These are phyloP conservation scores for Lethenteron camtschaticum DNA, from an alignment of 2,113 vertebrate species.

Conservation along the genomic window DNA sequence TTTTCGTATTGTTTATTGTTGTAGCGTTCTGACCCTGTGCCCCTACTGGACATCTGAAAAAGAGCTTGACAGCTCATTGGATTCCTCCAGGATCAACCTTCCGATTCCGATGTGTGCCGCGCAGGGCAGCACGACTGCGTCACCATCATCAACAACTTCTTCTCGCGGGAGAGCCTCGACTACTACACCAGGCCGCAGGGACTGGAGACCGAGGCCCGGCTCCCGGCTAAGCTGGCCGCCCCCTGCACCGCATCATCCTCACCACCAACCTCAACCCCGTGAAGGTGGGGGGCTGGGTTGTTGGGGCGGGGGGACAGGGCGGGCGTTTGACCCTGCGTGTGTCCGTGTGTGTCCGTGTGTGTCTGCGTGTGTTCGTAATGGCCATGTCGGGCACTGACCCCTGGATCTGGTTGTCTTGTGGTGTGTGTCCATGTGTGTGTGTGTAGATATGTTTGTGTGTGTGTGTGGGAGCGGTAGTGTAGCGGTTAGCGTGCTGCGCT, in stretches of 20 bases:
- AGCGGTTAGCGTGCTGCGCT: too few species aligned
- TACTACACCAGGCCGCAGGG: conserved; percentile 84
- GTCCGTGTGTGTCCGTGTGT: not conserved
- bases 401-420: too few species aligned
- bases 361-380: not conserved
- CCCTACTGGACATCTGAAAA: too few species aligned
- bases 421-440: too few species aligned
- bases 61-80: too few species aligned
- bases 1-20: too few species aligned
- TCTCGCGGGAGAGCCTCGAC: conserved; percentile 64
- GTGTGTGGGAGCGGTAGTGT: too few species aligned
- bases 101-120: too few species aligned
- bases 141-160: conserved; percentile 93
- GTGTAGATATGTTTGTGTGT: too few species aligned
- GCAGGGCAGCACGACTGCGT: conserved; percentile 91
- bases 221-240: conserved; percentile 58
- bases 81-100: too few species aligned
- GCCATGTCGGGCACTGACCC: not conserved
- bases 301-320: not conserved
- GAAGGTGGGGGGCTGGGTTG: conserved; percentile 33
- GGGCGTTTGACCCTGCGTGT: not conserved
- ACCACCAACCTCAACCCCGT: conserved; percentile 83
- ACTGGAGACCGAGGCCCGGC: conserved; percentile 70
- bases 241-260: conserved; percentile 85
- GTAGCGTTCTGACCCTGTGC: too few species aligned